Percentiles rank a stretch among this genome's conserved stretches.
phyloP scores from a whole-genome alignment of 64 coral and sea anemone species.

The Dendronephthya gigantea region DNA sequence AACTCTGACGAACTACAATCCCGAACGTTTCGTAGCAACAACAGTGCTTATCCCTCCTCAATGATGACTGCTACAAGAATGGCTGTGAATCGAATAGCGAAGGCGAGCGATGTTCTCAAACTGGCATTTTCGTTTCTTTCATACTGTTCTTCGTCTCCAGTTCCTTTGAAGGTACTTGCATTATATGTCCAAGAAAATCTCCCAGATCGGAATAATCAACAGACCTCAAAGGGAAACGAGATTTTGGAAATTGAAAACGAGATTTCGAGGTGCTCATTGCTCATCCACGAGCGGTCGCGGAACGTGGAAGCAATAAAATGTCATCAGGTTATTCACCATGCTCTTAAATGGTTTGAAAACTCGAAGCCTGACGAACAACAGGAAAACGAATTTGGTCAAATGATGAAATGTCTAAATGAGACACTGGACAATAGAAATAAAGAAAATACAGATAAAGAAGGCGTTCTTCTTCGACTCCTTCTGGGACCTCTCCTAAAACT shows the following conservation, averaged over 20 bases:
- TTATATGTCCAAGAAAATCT: constrained; percentile 37
- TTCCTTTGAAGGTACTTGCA: constrained; percentile 55
- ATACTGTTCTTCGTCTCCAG: constrained; percentile 51
- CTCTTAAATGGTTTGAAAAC: too few relatives aligned
- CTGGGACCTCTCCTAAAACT: too few relatives aligned
- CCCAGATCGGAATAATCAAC: neutral
- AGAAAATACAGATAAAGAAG: too few relatives aligned
- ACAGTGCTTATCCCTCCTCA: constrained; percentile 62
- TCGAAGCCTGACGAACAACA: too few relatives aligned
- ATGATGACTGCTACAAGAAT: constrained; percentile 60
- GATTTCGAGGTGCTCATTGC: constrained; percentile 68
- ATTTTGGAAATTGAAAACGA: constrained; percentile 51
- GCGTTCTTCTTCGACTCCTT: too few relatives aligned
- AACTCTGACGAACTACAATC: neutral
- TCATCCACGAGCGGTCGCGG: constrained; percentile 33
- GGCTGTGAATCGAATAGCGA: constrained; percentile 69
- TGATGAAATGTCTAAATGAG: too few relatives aligned
- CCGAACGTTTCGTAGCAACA: constrained; percentile 40
- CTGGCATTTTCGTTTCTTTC: constrained; percentile 72
- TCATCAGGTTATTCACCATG: too few relatives aligned
- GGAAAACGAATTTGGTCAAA: too few relatives aligned
- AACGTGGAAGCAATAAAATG: too few relatives aligned
- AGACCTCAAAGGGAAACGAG: neutral
- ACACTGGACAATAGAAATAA: too few relatives aligned
- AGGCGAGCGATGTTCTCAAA: constrained; percentile 43